Evolutionary conservation across 2,797 vertebrate genomes (phyloP).

Genomic region (Nasua narica): DNA sequence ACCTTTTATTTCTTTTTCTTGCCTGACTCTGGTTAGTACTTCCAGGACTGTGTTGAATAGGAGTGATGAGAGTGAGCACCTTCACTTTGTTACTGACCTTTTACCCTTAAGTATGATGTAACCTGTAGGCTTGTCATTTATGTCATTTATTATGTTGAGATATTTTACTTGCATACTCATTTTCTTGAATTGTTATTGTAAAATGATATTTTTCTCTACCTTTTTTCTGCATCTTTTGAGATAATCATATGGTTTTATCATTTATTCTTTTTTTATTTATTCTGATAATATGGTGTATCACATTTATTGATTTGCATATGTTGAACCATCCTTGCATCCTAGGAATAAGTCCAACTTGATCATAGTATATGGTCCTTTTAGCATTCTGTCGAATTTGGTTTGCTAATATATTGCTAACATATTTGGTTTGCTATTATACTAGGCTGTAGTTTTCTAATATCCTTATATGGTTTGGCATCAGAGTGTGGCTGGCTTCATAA

Average conservation of each 20-base stretch:
- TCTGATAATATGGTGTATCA: too few relatives aligned
- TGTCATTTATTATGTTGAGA: background rate
- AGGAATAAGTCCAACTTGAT: too few relatives aligned
- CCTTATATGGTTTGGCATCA: background rate
- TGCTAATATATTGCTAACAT: too few relatives aligned
- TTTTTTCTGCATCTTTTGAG: background rate
- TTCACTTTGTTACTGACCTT: background rate
- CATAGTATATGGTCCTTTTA: too few relatives aligned
- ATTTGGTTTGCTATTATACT: background rate
- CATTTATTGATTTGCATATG: too few relatives aligned
- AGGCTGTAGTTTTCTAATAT: background rate
- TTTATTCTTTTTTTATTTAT: too few relatives aligned
- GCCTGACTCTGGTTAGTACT: background rate
- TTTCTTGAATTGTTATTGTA: background rate
- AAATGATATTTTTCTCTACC: background rate
- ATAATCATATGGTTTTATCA: too few relatives aligned
- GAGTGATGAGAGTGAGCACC: background rate
- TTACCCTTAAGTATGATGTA: background rate
- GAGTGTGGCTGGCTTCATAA: background rate
- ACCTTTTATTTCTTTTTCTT: background rate
- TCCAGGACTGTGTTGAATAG: background rate
- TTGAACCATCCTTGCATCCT: too few relatives aligned
- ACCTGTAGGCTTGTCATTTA: background rate
- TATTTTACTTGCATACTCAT: background rate
- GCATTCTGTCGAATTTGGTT: too few relatives aligned